These are phyloP conservation scores for Arctopsyche grandis DNA, from an alignment of 1,140 invertebrate species.

Conservation along the genomic window DNA sequence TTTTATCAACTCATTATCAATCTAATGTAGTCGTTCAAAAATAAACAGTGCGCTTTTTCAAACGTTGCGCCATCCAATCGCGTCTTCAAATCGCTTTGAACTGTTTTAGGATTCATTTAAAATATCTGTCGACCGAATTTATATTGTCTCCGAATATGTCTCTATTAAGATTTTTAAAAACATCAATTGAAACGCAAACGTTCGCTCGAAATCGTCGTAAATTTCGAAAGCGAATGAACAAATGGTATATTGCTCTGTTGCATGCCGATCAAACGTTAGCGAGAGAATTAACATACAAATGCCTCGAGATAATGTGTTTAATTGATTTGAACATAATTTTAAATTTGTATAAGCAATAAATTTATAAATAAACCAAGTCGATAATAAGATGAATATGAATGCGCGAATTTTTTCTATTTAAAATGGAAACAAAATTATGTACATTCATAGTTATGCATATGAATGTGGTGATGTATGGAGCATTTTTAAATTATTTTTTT, in stretches of 20 bases:
- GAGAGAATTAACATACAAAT: slow-evolving; percentile 22
- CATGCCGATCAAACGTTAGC: slow-evolving; percentile 23
- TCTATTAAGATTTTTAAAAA: background rate
- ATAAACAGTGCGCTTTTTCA: background rate
- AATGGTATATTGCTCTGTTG: slow-evolving; percentile 19
- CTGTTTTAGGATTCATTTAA: too few species aligned
- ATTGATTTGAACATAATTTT: slow-evolving; percentile 29
- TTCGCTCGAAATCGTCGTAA: background rate
- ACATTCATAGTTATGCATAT: background rate
- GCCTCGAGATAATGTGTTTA: slow-evolving; percentile 25
- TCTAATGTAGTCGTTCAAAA: background rate
- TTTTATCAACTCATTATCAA: background rate
- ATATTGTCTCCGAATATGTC: background rate
- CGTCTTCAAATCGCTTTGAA: too few species aligned
- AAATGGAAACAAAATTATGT: background rate
- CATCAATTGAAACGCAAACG: background rate
- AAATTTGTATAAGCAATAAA: slow-evolving; percentile 30
- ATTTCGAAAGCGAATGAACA: slow-evolving; percentile 3
- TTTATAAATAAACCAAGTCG: background rate
- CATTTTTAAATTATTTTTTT: background rate
- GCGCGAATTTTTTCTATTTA: background rate
- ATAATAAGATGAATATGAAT: too few species aligned
- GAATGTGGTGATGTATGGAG: background rate
- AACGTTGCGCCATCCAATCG: too few species aligned
- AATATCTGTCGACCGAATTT: too few species aligned